Evolutionary conservation across 2,888 invertebrate species (phyloP), one percentile per base, ranked within the genome.

Genomic region (Serripes groenlandicus): DNA sequence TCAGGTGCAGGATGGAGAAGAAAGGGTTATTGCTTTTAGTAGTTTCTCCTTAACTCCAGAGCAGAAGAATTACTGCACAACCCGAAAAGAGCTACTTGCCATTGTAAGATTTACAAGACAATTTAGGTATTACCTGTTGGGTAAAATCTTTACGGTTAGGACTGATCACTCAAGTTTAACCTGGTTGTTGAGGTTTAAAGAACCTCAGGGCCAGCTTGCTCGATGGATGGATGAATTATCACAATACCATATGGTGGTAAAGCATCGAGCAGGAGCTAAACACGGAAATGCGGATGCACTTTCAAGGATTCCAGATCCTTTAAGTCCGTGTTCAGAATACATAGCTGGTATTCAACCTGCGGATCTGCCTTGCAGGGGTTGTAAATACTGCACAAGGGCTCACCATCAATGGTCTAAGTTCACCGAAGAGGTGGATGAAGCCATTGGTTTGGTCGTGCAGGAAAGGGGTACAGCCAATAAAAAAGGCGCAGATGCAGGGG

Each of bases 111-210:
- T 85, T 30, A 81, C 77, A 0, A 64, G 81, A 32, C 86, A 84
- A 15, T 88, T 74, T 60, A 69, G 85, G n/a, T 72, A 87, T 34
- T 89, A 86, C 49, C 70, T 87, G 42, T 73, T 84, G 0, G 86
- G 84, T 0, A 42, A 70, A n/a, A 18, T 23, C 7, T 87, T 87
- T 34, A 54, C 49, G 18, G 77, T 89, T 5, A 28, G 83, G 18
- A 87, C 86, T 1, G 86, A 85, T 49, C n/a, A 89, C 70, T 78
- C 60, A 2, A 85, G 84, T 66, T 52, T 86, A 23, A 68, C 60
- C 18, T 74, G 75, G 70, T 35, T 79, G 23, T 3, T 69, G 21
- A 32, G 32, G 18, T 58, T 74, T 37, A 66, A 56, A 79, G 85
- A 7, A 78, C 85, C 32, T 18, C 66, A 66, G n/a, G 62, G 62